These are phyloP conservation scores for Poecilia gillii DNA, from an alignment of 2,797 vertebrate species.

Conservation along the genomic window DNA sequence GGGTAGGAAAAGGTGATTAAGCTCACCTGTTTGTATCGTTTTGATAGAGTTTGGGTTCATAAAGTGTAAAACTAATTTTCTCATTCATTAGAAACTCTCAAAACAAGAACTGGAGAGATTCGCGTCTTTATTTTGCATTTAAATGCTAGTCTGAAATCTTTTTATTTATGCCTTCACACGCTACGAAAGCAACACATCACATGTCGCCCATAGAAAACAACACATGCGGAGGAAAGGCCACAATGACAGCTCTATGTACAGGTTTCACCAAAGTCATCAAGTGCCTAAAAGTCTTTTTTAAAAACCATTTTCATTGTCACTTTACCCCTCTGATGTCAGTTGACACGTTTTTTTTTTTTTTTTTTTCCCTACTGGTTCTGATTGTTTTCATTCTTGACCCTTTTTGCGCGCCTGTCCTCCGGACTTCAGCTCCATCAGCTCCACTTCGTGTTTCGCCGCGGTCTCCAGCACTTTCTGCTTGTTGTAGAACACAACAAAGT, in stretches of 20 bases:
- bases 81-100: not conserved
- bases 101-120: not conserved
- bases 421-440: constrained; percentile 92
- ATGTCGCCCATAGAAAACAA: constrained; percentile 12
- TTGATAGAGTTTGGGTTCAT: not conserved
- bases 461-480: constrained; percentile 96
- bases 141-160: constrained; percentile 15
- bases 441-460: constrained; percentile 92
- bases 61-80: not conserved
- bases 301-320: not conserved
- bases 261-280: not conserved
- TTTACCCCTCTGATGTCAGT: not conserved
- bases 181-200: constrained; percentile 20
- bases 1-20: not conserved
- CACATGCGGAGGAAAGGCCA: constrained; percentile 18
- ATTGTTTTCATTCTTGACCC: constrained; percentile 28
- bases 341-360: not conserved
- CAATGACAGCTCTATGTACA: constrained; percentile 13
- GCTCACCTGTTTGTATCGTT: not conserved
- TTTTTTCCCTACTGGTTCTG: not conserved
- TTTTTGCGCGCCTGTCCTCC: constrained; percentile 69
- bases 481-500: constrained; percentile 97
- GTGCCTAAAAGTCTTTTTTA: not conserved
- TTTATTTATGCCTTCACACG: constrained; percentile 66
- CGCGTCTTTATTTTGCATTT: not conserved